Conservation (phyloP, 2,113 vertebrate species). For the Aphelocoma coerulescens region DNA sequence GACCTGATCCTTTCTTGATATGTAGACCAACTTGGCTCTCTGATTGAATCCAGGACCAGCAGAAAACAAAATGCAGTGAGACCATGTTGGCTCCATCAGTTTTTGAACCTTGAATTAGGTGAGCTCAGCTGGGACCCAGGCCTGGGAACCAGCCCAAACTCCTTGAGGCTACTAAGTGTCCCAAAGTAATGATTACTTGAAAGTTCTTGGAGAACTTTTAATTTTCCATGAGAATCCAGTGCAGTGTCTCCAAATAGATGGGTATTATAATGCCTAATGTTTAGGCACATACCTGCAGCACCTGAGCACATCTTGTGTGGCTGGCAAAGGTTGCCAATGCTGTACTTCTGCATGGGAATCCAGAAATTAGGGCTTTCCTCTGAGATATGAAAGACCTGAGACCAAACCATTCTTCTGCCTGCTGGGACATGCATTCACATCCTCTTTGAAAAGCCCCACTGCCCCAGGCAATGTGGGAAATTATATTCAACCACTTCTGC, state of each 20-base stretch:
- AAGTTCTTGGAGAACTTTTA: neutral
- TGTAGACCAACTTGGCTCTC: neutral
- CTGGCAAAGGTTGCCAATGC: neutral
- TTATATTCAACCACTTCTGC: neutral
- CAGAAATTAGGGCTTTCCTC: neutral
- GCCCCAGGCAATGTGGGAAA: neutral
- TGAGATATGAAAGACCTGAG: neutral
- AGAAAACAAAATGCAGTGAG: neutral
- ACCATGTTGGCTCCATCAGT: neutral
- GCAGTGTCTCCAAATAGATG: neutral
- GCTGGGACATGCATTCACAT: neutral
- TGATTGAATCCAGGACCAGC: neutral
- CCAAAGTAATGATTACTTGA: neutral
- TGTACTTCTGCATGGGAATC: neutral
- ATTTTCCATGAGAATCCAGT: neutral
- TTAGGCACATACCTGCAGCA: neutral
- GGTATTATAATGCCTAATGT: neutral
- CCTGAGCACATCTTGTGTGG: neutral
- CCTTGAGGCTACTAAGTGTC: neutral
- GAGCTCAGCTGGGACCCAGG: neutral
- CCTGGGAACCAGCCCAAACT: neutral
- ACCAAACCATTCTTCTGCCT: neutral
- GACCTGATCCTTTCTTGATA: neutral
- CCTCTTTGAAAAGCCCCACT: neutral
- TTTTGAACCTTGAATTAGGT: neutral